Evolutionary conservation across 2,113 vertebrate genomes (phyloP), one percentile per base, ranked within the genome.

Genomic region (Acrocephalus arundinaceus): DNA sequence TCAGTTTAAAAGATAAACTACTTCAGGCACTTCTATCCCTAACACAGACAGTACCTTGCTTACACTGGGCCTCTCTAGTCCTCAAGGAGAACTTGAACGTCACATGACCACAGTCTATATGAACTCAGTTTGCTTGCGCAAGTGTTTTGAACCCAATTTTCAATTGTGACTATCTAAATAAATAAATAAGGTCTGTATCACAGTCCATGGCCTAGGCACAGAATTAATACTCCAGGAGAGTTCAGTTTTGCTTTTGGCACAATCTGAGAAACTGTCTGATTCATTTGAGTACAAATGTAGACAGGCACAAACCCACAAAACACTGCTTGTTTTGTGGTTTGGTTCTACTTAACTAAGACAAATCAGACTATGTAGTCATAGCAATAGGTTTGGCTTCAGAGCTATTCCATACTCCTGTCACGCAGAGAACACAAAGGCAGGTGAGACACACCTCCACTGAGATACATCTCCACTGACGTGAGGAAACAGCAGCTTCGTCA

Each of bases 371-470:
- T 9, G 13, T 21, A 70, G 75, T 52, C 24, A 39, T 0, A 28
- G 43, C 19, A 66, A 62, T 3, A 49, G 4, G 8, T 48, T 43
- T 82, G 68, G 23, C 21, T 84, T 67, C 37, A 74, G 63, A 71
- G 5, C 39, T 15, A 9, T 5, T 31, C 0, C 0, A n/a, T 51
- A n/a, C 30, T 61, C 33, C 31, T 59, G 30, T 39, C 52, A 81
- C 4, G 4, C 3, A 8, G 16, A 39, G 28, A 92, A 70, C 67
- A 62, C 22, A 70, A 21, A 70, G 23, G 30, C 2, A 70, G 2
- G 1, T 0, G 7, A 43, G 41, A 83, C 3, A 5, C 27, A 43
- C 9, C 39, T 74, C 25, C 59, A 16, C 4, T 5, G 30, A 65
- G 22, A 22, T 25, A 41, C 11, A 35, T 9, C 41, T 33, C 22